These are phyloP conservation scores for Pachydiplax longipennis DNA, from an alignment of 2,888 invertebrate genomes.

Conservation along the genomic window DNA sequence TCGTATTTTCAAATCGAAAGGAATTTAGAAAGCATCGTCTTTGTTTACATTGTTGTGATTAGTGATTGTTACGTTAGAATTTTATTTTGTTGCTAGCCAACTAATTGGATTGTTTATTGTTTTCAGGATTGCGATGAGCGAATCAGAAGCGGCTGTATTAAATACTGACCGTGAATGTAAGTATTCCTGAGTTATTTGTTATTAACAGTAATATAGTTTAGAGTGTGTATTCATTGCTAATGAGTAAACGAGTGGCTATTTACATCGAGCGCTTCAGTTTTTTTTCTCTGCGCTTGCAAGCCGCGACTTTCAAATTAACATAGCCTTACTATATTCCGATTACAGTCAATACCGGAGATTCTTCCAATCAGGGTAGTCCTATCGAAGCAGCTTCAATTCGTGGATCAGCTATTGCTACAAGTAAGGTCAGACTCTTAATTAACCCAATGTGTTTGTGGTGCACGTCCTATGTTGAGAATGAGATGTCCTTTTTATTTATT, in stretches of 20 bases:
- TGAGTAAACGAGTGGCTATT: not conserved
- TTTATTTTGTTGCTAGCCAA: too few relatives aligned
- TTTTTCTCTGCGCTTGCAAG: not conserved
- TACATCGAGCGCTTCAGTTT: not conserved
- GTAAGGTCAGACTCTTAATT: not conserved
- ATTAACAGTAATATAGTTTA: not conserved
- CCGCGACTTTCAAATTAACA: not conserved
- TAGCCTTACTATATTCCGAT: not conserved
- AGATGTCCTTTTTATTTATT: too few relatives aligned
- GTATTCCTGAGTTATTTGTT: not conserved
- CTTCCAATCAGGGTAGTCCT: not conserved
- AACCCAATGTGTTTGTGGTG: too few relatives aligned
- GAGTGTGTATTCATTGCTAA: not conserved
- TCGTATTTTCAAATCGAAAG: too few relatives aligned
- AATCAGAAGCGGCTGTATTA: constrained; percentile 10
- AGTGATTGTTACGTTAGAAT: too few relatives aligned
- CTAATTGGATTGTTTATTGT: not conserved
- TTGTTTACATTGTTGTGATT: too few relatives aligned
- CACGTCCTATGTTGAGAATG: too few relatives aligned
- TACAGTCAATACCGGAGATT: not conserved
- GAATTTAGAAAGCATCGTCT: too few relatives aligned
- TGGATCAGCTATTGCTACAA: not conserved
- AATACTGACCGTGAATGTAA: constrained; percentile 11
- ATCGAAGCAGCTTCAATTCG: not conserved
- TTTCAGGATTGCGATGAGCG: constrained; percentile 31